phyloP scores from a whole-genome alignment of 1,140 invertebrate species.

The Drosophila paulistorum region DNA sequence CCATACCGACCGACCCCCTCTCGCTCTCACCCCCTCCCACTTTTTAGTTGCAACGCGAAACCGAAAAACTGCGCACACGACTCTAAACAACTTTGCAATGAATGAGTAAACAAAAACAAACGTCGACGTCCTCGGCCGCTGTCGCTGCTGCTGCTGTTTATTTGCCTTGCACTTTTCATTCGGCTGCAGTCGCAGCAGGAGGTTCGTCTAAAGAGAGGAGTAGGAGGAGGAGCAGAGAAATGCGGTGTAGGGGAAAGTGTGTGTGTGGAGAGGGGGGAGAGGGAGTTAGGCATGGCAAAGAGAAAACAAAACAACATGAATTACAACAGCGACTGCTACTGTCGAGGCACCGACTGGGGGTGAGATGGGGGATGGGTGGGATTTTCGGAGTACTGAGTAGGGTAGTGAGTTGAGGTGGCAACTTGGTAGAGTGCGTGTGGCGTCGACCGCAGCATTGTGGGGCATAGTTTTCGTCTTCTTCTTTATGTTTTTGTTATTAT shows the following conservation, averaged over 20 bases:
- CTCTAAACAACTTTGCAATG: constrained; percentile 78
- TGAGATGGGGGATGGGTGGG: background rate
- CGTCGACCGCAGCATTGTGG: constrained; percentile 63
- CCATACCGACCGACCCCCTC: constrained; percentile 1
- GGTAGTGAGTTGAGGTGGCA: constrained; percentile 30
- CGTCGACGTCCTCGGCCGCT: constrained; percentile 47
- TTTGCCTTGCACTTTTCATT: constrained; percentile 71
- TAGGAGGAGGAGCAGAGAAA: background rate
- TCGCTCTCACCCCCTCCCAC: constrained; percentile 3
- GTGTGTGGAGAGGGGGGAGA: constrained; percentile 6
- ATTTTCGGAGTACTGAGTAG: constrained; percentile 5
- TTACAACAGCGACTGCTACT: constrained; percentile 59
- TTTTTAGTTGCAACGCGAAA: constrained; percentile 12
- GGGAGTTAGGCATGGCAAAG: constrained; percentile 31
- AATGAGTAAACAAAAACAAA: constrained; percentile 80
- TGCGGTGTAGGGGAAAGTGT: background rate
- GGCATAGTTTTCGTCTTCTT: constrained; percentile 37
- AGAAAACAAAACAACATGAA: constrained; percentile 74
- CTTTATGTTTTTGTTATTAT: constrained; percentile 46
- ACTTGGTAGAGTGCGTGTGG: constrained; percentile 49
- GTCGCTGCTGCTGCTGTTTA: constrained; percentile 61
- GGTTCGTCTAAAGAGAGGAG: background rate
- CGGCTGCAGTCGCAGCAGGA: constrained; percentile 34
- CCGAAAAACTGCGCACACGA: constrained; percentile 60
- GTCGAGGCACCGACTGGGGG: constrained; percentile 6